These are phyloP conservation scores for Chrysocyon brachyurus DNA, from an alignment of 2,797 vertebrate genomes.

Conservation along the genomic window DNA sequence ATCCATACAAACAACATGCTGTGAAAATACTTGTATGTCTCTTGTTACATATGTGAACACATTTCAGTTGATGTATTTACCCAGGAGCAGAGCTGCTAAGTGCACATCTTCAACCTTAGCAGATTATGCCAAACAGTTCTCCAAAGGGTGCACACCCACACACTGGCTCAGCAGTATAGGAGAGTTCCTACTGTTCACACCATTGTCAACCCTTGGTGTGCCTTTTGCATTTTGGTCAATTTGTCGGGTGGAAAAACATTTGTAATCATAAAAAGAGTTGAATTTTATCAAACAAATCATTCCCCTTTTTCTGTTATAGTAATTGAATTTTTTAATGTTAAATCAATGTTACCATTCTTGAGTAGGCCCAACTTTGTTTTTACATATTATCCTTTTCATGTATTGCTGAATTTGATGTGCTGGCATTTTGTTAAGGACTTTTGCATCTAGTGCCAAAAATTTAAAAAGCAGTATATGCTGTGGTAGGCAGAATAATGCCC, in stretches of 20 bases:
- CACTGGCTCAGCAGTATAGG: too few relatives aligned
- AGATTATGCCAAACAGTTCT: not conserved
- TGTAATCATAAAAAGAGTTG: not conserved
- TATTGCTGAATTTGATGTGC: not conserved
- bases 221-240: not conserved
- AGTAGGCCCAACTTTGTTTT: not conserved
- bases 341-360: not conserved
- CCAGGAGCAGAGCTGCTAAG: not conserved
- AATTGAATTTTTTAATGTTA: not conserved
- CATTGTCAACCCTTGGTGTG: not conserved
- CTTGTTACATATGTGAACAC: not conserved
- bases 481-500: not conserved
- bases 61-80: not conserved
- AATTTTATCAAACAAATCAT: not conserved
- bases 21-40: not conserved
- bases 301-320: not conserved
- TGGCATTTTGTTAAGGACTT: not conserved
- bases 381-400: not conserved
- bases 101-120: not conserved
- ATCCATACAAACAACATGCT: not conserved
- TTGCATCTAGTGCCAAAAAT: constrained; percentile 3
- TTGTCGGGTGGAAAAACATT: not conserved
- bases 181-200: not conserved
- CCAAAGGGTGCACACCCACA: not conserved
- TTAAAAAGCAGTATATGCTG: not conserved